Base-by-base conservation (phyloP, 2,797 vertebrate species). In the Hemibagrus guttatus region DNA sequence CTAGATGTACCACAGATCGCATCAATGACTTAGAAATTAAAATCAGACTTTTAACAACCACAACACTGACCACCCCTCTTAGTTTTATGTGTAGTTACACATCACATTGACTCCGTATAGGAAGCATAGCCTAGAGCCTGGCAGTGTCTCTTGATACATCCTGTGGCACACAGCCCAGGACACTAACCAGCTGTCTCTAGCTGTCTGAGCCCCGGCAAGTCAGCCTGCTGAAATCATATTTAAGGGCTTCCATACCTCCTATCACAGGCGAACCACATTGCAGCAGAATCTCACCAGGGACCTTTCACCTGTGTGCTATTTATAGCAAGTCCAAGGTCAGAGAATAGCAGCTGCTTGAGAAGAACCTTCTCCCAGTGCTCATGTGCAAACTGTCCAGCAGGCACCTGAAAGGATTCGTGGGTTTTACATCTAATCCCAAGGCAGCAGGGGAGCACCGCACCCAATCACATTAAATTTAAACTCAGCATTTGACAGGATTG, bases 261-360 rank as follows among this genome's bases (percentile, higher is more conserved):
- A 81, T 89, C 88, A 76, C 79, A 69, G 28, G 39, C 74, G 59
- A 88, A 86, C 90, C 85, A 78, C 87, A 84, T 88, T 89, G 87
- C 84, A 84, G 75, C 75, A 68, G 84, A 82, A 85, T 86, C 86
- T 87, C 90, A 88, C 87, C 31, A 58, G 72, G 87, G 88, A 89
- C 86, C 83, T 87, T 88, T 88, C 90, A 90, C 90, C 88, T 89
- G 90, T 79, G 75, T 17, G 52, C 88, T 90, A 90, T 90, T 88
- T 86, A 90, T 90, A 90, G 88, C 81, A 23, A 85, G 88, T 80
- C 72, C 87, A 89, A 90, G 90, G 90, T 90, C 90, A 86, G 84
- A 80, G 90, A 69, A 83, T 80, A 84, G 63, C 90, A 89, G 88
- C 87, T 87, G 88, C 80, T 83, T 84, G 78, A 89, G 88, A 84